A percentile compares a stretch with the other conserved stretches of the same genome.
Conservation (phyloP, 2,113 vertebrate species). For the Takifugu bimaculatus region DNA sequence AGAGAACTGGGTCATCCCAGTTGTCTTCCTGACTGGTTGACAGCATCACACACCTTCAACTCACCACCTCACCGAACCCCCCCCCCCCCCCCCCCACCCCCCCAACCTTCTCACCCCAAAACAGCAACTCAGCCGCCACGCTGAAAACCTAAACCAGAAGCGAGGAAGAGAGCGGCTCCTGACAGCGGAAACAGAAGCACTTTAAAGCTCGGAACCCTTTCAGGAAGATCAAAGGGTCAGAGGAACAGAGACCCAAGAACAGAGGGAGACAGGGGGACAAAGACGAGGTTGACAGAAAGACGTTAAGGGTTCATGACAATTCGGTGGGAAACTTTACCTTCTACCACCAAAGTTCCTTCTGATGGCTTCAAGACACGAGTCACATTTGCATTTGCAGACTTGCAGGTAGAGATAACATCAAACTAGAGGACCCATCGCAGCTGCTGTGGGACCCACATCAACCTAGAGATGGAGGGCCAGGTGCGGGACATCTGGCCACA, state of each 20-base stretch:
- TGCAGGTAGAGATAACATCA: too few relatives aligned
- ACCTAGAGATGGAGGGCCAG: too few relatives aligned
- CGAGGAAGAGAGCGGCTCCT: slow-evolving; percentile 64
- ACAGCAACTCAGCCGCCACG: slow-evolving; percentile 48
- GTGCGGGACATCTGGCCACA: too few relatives aligned
- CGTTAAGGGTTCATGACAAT: slow-evolving; percentile 18
- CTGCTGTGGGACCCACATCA: too few relatives aligned
- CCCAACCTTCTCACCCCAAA: slow-evolving; percentile 42
- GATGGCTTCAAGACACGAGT: slow-evolving; percentile 5
- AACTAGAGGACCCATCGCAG: too few relatives aligned
- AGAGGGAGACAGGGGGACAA: slow-evolving; percentile 42
- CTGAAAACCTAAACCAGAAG: slow-evolving; percentile 57
- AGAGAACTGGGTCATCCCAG: slow-evolving; percentile 29
- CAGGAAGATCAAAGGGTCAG: slow-evolving; percentile 71
- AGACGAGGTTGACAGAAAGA: slow-evolving; percentile 36
- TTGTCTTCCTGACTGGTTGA: slow-evolving; percentile 23
- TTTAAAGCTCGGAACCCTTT: slow-evolving; percentile 75
- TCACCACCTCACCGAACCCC: slow-evolving; percentile 36
- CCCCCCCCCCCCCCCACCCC: slow-evolving; percentile 12
- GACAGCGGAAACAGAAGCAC: slow-evolving; percentile 72
- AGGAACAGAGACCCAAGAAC: slow-evolving; percentile 62
- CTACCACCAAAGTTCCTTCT: slow-evolving; percentile 13
- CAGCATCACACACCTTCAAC: slow-evolving; percentile 33
- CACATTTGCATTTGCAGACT: too few relatives aligned
- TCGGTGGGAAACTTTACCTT: slow-evolving; percentile 31